These are phyloP conservation scores for Aptenodytes forsteri DNA, from an alignment of 2,113 vertebrate species.

Conservation along the genomic window DNA sequence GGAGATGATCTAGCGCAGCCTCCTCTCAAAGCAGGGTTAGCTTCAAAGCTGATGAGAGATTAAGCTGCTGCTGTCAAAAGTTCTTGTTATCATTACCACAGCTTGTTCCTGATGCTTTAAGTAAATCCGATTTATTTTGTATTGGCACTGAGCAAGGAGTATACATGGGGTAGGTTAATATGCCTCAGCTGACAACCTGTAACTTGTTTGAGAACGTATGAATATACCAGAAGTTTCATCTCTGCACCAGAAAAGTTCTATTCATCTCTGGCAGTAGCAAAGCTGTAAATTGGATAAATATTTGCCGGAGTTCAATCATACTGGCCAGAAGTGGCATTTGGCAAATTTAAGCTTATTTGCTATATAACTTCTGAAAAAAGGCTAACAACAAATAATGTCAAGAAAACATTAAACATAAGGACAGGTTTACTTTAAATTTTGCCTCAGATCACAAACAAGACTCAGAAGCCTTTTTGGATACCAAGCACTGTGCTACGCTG, in stretches of 20 bases:
- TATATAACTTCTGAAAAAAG: not conserved
- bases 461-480: not conserved
- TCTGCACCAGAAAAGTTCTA: not conserved
- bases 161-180: not conserved
- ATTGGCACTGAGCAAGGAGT: not conserved
- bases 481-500: fast-evolving
- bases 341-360: not conserved
- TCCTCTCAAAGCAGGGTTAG: not conserved
- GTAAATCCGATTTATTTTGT: not conserved
- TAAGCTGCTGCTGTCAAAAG: not conserved
- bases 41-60: not conserved
- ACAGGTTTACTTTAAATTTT: not conserved
- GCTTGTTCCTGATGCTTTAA: not conserved
- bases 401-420: not conserved
- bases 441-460: not conserved
- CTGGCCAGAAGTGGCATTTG: not conserved
- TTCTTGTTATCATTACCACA: not conserved
- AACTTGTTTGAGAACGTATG: not conserved
- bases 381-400: not conserved
- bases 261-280: not conserved
- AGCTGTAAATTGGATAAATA: not conserved
- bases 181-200: not conserved
- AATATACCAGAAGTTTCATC: not conserved
- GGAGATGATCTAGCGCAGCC: not conserved
- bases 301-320: not conserved